Base-by-base conservation (phyloP, 2,888 invertebrate species). In the Leucophora obtusa region DNA sequence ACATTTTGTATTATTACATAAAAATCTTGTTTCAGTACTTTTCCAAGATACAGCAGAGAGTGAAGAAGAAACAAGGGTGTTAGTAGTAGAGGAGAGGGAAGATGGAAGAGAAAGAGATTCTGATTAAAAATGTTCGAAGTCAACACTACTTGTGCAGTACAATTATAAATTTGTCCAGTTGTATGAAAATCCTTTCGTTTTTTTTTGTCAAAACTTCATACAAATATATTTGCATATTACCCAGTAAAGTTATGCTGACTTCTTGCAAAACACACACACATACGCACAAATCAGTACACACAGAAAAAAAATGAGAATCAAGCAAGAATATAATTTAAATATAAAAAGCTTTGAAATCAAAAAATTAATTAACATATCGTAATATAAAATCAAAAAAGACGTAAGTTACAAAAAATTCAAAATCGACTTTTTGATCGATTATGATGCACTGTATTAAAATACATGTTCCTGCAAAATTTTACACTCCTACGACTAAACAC, bases 161-260 rank as follows among this genome's bases (percentile, higher is more conserved):
- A 88, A 87, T 88, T 88, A 87, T 85, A 88, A 87, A 88, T 87
- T 87, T 87, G 87, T 87, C 85, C 81, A 77, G 73, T 77, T 81
- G 65, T 70, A 38, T 58, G 77, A 66, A 78, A 81, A 81, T 81
- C 69, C 77, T 77, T 81, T 69, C 10, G 15, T 43, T 53, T 28
- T 28, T 77, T 81, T 69, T 7, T 21, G 86, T 86, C 33, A 38
- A 65, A 65, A 65, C 65, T 58, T 69, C 50, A 69, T 14, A 58
- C 69, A 86, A 87, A 87, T 38, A 85, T 84, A 81, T 81, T 81
- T 81, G 73, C 77, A 81, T 81, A 81, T 62, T 73, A 51, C 84
- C 84, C 82, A 77, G 68, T 59, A 69, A 81, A 73, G 65, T 78
- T 68, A 73, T 56, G 59, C 73, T 73, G 77, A 65, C 81, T 81